These are phyloP conservation scores for Sminthurides bifidus DNA, from an alignment of 1,140 invertebrate genomes.

Conservation along the genomic window DNA sequence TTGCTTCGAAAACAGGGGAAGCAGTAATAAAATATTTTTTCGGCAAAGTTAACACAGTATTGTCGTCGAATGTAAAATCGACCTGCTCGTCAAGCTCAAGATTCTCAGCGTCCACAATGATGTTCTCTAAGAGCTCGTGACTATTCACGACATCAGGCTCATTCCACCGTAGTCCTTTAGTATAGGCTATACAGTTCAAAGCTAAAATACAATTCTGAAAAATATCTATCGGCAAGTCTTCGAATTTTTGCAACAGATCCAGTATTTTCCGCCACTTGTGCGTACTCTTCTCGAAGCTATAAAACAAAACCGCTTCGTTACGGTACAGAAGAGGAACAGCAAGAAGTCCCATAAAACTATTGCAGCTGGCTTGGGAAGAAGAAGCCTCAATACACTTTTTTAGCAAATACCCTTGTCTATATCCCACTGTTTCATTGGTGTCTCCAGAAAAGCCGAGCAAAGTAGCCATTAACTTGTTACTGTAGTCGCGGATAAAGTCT, in stretches of 20 bases:
- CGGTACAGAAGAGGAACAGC: constrained; percentile 1
- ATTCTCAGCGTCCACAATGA: not conserved
- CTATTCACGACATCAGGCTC: not conserved
- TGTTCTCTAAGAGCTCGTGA: constrained; percentile 3
- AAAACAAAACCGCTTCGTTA: not conserved
- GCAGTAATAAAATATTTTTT: not conserved
- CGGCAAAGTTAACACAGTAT: not conserved
- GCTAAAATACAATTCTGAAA: constrained; percentile 4
- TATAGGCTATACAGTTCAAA: not conserved
- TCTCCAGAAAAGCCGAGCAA: not conserved
- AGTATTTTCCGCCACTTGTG: not conserved
- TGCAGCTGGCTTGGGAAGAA: not conserved
- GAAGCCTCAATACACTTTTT: not conserved
- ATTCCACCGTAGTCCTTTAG: not conserved
- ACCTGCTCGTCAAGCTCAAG: not conserved
- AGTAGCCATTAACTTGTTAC: not conserved
- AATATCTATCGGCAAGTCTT: not conserved
- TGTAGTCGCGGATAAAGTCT: not conserved
- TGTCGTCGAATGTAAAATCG: not conserved
- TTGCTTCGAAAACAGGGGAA: not conserved
- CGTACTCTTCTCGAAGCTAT: not conserved
- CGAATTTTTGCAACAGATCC: not conserved
- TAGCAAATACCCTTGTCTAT: not conserved
- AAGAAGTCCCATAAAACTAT: not conserved
- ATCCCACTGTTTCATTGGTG: not conserved